phyloP scores from a whole-genome alignment of 2,888 invertebrate genomes.

The Melitaea athalia region DNA sequence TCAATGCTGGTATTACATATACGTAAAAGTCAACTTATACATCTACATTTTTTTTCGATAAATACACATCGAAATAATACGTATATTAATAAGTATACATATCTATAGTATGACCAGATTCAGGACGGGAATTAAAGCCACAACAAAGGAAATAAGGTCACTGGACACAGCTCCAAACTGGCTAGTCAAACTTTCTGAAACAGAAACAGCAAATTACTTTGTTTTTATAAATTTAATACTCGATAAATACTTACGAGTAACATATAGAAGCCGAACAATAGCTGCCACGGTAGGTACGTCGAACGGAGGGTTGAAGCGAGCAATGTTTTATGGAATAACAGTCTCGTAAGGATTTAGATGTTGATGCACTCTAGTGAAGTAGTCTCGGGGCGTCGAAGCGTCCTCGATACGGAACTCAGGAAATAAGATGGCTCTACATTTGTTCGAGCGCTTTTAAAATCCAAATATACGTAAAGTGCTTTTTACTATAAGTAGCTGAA shows the following conservation, averaged over 20 bases:
- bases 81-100: too few relatives aligned
- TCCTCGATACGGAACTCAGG: constrained; percentile 10
- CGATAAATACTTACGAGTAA: constrained; percentile 1
- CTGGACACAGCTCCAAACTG: too few relatives aligned
- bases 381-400: constrained; percentile 6
- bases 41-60: too few relatives aligned
- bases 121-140: too few relatives aligned
- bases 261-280: constrained; percentile 17
- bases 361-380: constrained; percentile 28
- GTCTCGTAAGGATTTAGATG: constrained; percentile 23
- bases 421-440: constrained; percentile 25
- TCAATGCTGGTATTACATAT: too few relatives aligned
- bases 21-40: too few relatives aligned
- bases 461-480: constrained; percentile 33
- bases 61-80: too few relatives aligned
- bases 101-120: too few relatives aligned
- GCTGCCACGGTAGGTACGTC: constrained; percentile 10
- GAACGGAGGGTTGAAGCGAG: constrained; percentile 14
- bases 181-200: too few relatives aligned
- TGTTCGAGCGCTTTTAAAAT: constrained; percentile 37
- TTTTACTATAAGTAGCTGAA: constrained; percentile 28
- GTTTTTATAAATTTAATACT: constrained; percentile 2
- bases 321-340: constrained; percentile 20
- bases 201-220: background rate
- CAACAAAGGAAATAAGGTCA: too few relatives aligned